Base-by-base conservation (phyloP, 2,113 vertebrate genomes). In the Psephotus haematonotus region DNA sequence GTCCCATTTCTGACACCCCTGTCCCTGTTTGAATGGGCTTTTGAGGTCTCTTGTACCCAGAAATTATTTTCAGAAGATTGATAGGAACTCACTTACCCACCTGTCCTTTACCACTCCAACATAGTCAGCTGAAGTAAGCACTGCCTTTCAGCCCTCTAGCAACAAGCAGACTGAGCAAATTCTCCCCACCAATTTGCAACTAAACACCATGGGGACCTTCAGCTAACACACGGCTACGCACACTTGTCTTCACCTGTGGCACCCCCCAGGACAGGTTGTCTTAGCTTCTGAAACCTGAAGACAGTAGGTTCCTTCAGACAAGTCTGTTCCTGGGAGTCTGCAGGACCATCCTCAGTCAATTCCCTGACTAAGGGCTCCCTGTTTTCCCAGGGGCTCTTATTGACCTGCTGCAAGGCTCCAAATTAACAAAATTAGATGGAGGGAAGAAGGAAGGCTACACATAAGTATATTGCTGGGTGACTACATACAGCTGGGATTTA, bases 201-300 rank as follows among this genome's bases (percentile, higher is more conserved):
- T 13, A 78, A 93, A 41, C 28, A 23, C 0, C n/a, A 55, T 70
- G 27, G 29, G 24, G 18, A 33, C 28, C 24, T 59, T 63, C 37
- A 64, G 18, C 13, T 37, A 0, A 5, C 2, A 3, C 17, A 22
- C 10, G 50, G 18, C 17, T n/a, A 1, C 20, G 5, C 3, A 3
- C 15, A 17, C 10, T 65, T 74, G 35, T 69, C 35, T 39, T 35
- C 55, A 15, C 6, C 71, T 39, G 49, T 2, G 2, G 46, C 27
- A 13, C 19, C 41, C 71, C 29, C 23, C 25, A 23, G 47, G 13
- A 22, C 46, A 63, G 33, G 15, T 79, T 82, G 81, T 27, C 2
- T 53, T 6, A 64, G 39, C n/a, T 88, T 49, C 47, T 74, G 43
- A 69, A 74, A 57, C 27, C 17, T 6, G 9, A 5, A 8, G 15